A percentile compares a stretch with the other conserved stretches of the same genome.
phyloP scores from a whole-genome alignment of 1,140 invertebrate species.

The Steinernema khuongi region DNA sequence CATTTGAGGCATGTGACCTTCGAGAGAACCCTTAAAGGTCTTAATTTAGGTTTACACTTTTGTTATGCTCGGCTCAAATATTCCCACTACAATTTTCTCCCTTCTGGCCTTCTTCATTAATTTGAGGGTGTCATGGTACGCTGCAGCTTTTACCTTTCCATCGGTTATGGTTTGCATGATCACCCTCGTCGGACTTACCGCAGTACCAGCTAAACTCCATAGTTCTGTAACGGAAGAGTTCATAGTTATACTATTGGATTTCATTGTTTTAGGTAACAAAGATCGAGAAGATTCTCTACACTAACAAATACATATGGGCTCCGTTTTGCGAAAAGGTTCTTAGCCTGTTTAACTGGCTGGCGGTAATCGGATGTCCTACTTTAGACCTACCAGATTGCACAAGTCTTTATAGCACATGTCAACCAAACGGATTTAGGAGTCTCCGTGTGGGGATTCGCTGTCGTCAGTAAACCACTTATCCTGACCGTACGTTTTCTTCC shows the following conservation, averaged over 20 bases:
- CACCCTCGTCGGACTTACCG: slow-evolving; percentile 31
- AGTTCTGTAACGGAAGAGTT: background rate
- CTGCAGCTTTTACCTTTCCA: slow-evolving; percentile 21
- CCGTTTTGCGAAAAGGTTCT: slow-evolving; percentile 23
- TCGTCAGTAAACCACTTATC: slow-evolving; percentile 37
- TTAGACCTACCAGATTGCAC: slow-evolving; percentile 34
- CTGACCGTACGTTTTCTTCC: slow-evolving; percentile 30
- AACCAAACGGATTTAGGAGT: slow-evolving; percentile 38
- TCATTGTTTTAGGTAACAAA: background rate
- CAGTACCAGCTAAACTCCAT: slow-evolving; percentile 37
- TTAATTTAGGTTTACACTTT: slow-evolving; percentile 37
- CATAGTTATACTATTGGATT: slow-evolving; percentile 14
- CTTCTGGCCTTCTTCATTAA: slow-evolving; percentile 24
- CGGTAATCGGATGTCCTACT: background rate
- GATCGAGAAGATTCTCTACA: slow-evolving; percentile 21
- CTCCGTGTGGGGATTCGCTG: slow-evolving; percentile 43
- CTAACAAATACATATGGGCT: slow-evolving; percentile 25
- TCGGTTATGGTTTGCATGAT: slow-evolving; percentile 33
- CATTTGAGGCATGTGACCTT: slow-evolving; percentile 20
- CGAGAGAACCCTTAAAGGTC: background rate
- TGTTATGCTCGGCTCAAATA: slow-evolving; percentile 39
- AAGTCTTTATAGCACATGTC: slow-evolving; percentile 31
- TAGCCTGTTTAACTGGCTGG: background rate
- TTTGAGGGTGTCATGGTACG: slow-evolving; percentile 7
- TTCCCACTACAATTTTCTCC: slow-evolving; percentile 40